phyloP scores from a whole-genome alignment of 2,888 invertebrate species.

The Steinernema hermaphroditum region DNA sequence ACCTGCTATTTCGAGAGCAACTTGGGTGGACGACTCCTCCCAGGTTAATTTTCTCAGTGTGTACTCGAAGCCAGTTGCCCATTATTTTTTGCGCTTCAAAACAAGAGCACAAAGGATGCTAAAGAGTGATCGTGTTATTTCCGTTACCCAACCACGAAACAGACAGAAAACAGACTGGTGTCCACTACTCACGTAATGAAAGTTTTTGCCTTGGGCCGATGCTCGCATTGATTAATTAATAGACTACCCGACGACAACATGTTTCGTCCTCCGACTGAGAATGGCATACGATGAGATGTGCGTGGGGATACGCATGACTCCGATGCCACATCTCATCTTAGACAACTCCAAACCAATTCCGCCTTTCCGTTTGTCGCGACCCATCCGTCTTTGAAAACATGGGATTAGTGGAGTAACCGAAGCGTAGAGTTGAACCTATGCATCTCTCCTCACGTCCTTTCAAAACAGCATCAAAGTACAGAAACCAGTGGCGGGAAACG shows the following conservation, averaged over 20 bases:
- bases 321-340: constrained; percentile 25
- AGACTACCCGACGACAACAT: constrained; percentile 27
- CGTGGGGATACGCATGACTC: constrained; percentile 28
- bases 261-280: constrained; percentile 23
- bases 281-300: constrained; percentile 24
- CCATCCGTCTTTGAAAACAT: not conserved
- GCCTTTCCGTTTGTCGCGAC: not conserved
- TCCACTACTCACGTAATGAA: not conserved
- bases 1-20: too few relatives aligned
- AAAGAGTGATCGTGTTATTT: not conserved
- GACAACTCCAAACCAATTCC: constrained; percentile 5
- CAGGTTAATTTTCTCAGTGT: too few relatives aligned
- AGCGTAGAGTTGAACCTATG: too few relatives aligned
- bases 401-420: too few relatives aligned
- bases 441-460: too few relatives aligned
- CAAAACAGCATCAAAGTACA: too few relatives aligned
- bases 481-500: too few relatives aligned
- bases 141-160: not conserved
- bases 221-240: constrained; percentile 31
- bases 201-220: constrained; percentile 29
- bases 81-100: too few relatives aligned
- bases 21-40: too few relatives aligned
- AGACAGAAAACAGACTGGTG: not conserved
- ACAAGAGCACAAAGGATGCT: too few relatives aligned
- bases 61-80: too few relatives aligned